Percentiles rank a stretch among this genome's conserved stretches.
These are phyloP conservation scores for Meta bourneti DNA, from an alignment of 2,888 invertebrate species.

Conservation along the genomic window DNA sequence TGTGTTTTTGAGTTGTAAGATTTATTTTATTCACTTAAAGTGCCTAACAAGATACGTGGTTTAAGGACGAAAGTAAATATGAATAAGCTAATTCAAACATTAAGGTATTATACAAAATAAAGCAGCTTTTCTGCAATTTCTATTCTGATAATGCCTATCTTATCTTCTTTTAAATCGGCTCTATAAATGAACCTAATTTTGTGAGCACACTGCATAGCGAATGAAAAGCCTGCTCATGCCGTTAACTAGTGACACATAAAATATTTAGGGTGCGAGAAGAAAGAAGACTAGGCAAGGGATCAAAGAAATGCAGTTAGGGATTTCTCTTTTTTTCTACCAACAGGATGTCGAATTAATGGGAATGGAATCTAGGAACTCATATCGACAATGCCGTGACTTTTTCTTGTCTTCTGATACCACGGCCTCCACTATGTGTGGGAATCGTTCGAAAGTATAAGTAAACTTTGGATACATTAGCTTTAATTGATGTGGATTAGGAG, in stretches of 20 bases:
- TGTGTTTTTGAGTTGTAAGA: no score
- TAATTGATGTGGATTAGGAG: no score
- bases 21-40: no score
- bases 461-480: no score
- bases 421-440: background rate
- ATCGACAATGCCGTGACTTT: conserved; percentile 46
- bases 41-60: no score
- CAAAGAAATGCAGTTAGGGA: conserved; percentile 56
- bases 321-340: conserved; percentile 41
- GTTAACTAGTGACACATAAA: conserved; percentile 59
- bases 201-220: background rate
- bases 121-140: no score
- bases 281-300: conserved; percentile 36
- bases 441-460: no score
- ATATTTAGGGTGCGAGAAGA: conserved; percentile 40
- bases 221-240: conserved; percentile 7
- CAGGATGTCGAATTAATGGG: conserved; percentile 57
- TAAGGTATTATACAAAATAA: no score
- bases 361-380: conserved; percentile 25
- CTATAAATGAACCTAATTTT: background rate
- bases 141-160: no score
- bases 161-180: background rate
- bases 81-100: no score
- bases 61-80: no score
- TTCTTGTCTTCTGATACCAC: conserved; percentile 19